A percentile compares a stretch with the other conserved stretches of the same genome.
These are phyloP conservation scores for Hedychridium roseum DNA, from an alignment of 2,888 invertebrate genomes.

Conservation along the genomic window DNA sequence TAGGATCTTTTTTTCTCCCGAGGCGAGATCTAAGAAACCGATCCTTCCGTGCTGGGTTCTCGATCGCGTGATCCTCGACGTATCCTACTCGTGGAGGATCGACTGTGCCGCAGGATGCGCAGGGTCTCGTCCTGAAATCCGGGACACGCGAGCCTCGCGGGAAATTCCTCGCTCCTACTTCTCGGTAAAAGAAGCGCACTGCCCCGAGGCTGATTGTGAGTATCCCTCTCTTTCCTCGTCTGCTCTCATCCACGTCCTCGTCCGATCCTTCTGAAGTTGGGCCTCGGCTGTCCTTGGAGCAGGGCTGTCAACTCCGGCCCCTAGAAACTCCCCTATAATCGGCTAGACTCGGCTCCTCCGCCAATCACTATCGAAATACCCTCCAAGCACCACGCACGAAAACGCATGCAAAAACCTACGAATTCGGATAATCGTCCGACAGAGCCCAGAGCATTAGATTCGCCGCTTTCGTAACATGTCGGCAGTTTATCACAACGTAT, in stretches of 20 bases:
- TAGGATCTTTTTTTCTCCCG: constrained; percentile 1
- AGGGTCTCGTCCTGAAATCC: constrained; percentile 50
- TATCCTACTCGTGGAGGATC: constrained; percentile 48
- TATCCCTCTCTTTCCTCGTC: constrained; percentile 27
- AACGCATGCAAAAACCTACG: too few species aligned
- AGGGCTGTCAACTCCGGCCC: too few species aligned
- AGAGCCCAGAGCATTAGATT: too few species aligned
- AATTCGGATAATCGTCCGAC: too few species aligned
- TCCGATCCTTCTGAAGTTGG: constrained; percentile 20
- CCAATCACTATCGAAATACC: too few species aligned
- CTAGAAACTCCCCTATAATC: too few species aligned
- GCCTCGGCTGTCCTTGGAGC: not conserved
- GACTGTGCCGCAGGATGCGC: constrained; percentile 45
- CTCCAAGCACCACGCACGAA: too few species aligned
- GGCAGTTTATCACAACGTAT: too few species aligned
- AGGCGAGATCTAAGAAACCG: constrained; percentile 21
- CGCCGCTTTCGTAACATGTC: too few species aligned
- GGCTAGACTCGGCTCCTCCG: too few species aligned
- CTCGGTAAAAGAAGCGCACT: constrained; percentile 42
- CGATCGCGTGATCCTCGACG: constrained; percentile 50
- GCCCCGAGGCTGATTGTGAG: constrained; percentile 23
- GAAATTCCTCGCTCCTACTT: constrained; percentile 57
- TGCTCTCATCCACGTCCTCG: constrained; percentile 9
- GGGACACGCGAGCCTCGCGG: constrained; percentile 63
- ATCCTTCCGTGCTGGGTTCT: constrained; percentile 42